Conservation (phyloP, 2,888 invertebrate genomes). For the Diplazon laetatorius region DNA sequence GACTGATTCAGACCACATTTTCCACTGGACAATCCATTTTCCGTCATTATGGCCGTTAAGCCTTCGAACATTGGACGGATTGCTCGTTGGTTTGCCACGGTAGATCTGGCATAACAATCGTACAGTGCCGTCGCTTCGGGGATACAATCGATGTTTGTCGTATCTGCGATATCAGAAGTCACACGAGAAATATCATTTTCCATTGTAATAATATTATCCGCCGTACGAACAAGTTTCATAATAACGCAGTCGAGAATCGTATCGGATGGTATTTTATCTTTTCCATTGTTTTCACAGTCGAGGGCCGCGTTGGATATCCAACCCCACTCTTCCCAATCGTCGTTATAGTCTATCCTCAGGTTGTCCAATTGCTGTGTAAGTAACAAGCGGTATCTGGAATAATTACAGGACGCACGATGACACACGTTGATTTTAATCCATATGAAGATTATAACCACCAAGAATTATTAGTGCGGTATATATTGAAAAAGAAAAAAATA, state of each 20-base stretch:
- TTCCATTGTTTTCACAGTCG: constrained; percentile 72
- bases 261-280: constrained; percentile 70
- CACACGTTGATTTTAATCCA: not conserved
- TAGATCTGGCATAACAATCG: constrained; percentile 16
- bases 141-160: not conserved
- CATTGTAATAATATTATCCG: constrained; percentile 21
- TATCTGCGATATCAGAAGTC: not conserved
- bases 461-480: not conserved
- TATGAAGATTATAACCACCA: too few species aligned
- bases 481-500: not conserved
- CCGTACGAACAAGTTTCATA: constrained; percentile 67
- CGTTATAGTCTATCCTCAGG: constrained; percentile 71
- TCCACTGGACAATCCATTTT: constrained; percentile 6
- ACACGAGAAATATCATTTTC: not conserved
- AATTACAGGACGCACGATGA: too few species aligned
- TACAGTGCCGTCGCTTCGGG: constrained; percentile 31
- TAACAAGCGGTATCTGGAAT: constrained; percentile 71
- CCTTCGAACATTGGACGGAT: constrained; percentile 40
- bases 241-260: constrained; percentile 73
- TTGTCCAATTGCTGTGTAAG: constrained; percentile 74
- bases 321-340: constrained; percentile 77
- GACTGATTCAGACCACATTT: constrained; percentile 1
- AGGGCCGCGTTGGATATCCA: constrained; percentile 75
- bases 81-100: not conserved
- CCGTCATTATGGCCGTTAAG: constrained; percentile 15